Base-by-base conservation (phyloP, 2,888 invertebrate genomes). In the Ypsolopha scabrella region DNA sequence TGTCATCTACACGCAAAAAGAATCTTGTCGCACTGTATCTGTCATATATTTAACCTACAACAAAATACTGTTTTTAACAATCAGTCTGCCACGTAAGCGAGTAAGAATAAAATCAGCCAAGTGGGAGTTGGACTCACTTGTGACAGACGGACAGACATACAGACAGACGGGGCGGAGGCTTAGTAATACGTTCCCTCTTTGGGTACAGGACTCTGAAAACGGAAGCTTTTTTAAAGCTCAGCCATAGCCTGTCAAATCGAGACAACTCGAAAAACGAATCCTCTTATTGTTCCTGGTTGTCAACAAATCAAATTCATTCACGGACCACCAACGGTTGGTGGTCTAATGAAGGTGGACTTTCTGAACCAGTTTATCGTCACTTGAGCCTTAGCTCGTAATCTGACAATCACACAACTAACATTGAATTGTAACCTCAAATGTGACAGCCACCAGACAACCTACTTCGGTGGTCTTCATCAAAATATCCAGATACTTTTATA, bases 391-490 rank as follows among this genome's bases (percentile, higher is more conserved):
- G 33, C 24, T 43, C 44, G 54, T 58, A 57, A 58, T 55, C 56
- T 54, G 53, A 56, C 54, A 51, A 53, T 51, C 45, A 47, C 52
- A 61, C 60, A 63, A 59, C 57, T 57, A 53, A 57, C 55, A 64
- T 65, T 64, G 63, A 64, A 60, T 59, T 64, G 64, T 64, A 63
- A 56, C 55, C 59, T 58, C 64, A 62, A 63, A 65, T 65, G 60
- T 62, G 55, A 49, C 54, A 54, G 52, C 53, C 52, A 54, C 52
- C 51, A 50, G 41, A 52, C 51, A 48, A 45, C 47, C 48, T 35
- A 48, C 53, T 39, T 43, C 47, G 39, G 51, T 53, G 50, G 53
- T 50, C 53, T 52, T 52, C 52, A 48, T 44, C 44, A n/a, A 24
- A 24, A 24, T 24, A 34, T n/a, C 10, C 2, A 24, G 9, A 45